Base-by-base conservation (phyloP, 2,888 invertebrate genomes). In the Gymnoscelis rufifasciata region DNA sequence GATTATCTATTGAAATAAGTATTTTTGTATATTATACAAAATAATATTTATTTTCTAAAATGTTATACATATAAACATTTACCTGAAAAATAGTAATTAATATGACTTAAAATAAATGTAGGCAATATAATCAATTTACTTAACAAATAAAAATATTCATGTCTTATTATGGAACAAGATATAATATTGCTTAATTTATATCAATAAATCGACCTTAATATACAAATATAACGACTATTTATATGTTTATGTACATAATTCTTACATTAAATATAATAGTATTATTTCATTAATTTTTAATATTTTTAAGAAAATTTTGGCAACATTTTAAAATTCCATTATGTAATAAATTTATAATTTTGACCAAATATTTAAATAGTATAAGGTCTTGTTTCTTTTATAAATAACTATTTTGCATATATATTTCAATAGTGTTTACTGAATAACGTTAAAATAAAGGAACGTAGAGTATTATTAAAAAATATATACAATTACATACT, bases 161-260 rank as follows among this genome's bases (percentile, higher is more conserved):
- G 6, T 23, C 13, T 23, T 12, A 27, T 11, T 43, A 44, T 33
- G 38, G 31, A 44, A 49, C 49, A 38, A 38, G 44, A 49, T 47
- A 47, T 36, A 19, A 49, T 49, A 49, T 49, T 41, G 41, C 38
- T 44, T 45, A 49, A 15, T n/a, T 19, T 36, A 43, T 31, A 33
- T 42, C 27, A 19, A 24, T 41, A 23, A 38, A 38, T 38, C 27
- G 28, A 41, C 8, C 47, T 47, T 51, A 51, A 51, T 51, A 51
- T 51, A 51, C 51, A 44, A 38, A 47, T 45, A 45, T 47, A 51
- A 41, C 38, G 29, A 43, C 29, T 47, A 51, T 44, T 47, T 51
- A 51, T 47, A 43, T 23, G 31, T 28, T 39, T 38, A 49, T 49
- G 26, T 50, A 50, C 45, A 46, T 33, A 27, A 37, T 30, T 26